Evolutionary conservation across 2,797 vertebrate species (phyloP), one percentile per base, ranked within the genome.

Genomic region (Remorina albescens): DNA sequence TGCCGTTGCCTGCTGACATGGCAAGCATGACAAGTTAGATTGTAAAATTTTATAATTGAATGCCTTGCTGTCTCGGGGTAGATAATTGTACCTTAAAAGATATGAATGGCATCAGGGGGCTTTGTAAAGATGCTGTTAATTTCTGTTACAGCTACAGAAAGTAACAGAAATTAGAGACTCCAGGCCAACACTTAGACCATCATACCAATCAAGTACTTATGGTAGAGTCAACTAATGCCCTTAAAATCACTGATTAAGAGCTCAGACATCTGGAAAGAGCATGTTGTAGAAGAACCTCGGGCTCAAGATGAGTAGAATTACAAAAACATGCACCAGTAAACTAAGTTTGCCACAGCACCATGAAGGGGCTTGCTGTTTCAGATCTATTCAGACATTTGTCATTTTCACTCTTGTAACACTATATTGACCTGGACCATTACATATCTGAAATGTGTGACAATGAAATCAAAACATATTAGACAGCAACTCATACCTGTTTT

Each of bases 401-500:
- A 3, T 74, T 42, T 42, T 53, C 39, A 67, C 28, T 21, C 30
- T 70, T 46, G 16, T 42, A 41, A 21, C 50, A 4, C 47, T 55
- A 10, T 49, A 34, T 49, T 32, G 28, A n/a, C 56, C 30, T 47
- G 9, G 13, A 23, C 15, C 49, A 71, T 70, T 70, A 57, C 37
- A 71, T 30, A 37, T 23, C 36, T 60, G n/a, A 61, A 39, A 63
- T 49, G 23, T 71, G n/a, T 19, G n/a, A 19, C 10, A 28, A 66
- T 56, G 36, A 72, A 49, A 49, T 41, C 56, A 60, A 72, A 32
- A 56, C 15, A 56, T 21, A 62, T 12, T n/a, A 57, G 30, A 63
- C 8, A 63, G 30, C 66, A 47, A 64, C 44, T 50, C 42, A 67
- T 42, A 67, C 26, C 41, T 68, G 51, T 54, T 72, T 77, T 74